Base-by-base conservation (phyloP, 1,140 invertebrate genomes). In the Trichonephila inaurata region DNA sequence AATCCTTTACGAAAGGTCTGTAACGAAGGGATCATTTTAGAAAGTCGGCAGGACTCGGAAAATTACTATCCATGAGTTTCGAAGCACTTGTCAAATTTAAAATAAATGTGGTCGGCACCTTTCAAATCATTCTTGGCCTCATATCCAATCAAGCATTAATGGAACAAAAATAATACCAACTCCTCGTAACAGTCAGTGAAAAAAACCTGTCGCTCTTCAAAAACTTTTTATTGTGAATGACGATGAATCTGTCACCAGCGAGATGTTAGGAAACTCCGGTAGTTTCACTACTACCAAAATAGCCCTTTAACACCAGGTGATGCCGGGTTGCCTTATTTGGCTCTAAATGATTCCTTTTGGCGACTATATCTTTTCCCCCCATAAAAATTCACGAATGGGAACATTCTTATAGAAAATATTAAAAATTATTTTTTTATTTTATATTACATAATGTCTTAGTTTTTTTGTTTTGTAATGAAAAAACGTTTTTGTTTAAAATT, bases 191-290 rank as follows among this genome's bases (percentile, higher is more conserved):
- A 64, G 62, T 64, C 16, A 16, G 64, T n/a, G 66, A 24, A 24
- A 77, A 77, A 77, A 77, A 77, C 14, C 24, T 40, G 72, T 33
- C 72, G 72, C 24, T 77, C 21, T 28, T 44, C n/a, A 61, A 69
- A 64, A 89, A 89, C 21, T n/a, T 24, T 69, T 89, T 62, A 89
- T 89, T 69, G 87, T 69, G 40, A 62, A 69, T 69, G 87, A 51
- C 33, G 62, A 58, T 40, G 87, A 40, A 51, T 69, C 87, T 89
- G 87, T 89, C 87, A 89, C 64, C 62, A 44, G 51, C 21, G 28
- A 40, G 87, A 64, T n/a, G 40, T 69, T 21, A 24, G n/a, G 40
- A 89, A 89, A 40, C 62, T 60, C 33, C 58, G 24, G 40, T 28
- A 62, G 87, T 89, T 89, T 89, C 87, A 69, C 64, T 89, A 58